Evolutionary conservation across 2,113 vertebrate species (phyloP).

Genomic region (Pitta sordida): DNA sequence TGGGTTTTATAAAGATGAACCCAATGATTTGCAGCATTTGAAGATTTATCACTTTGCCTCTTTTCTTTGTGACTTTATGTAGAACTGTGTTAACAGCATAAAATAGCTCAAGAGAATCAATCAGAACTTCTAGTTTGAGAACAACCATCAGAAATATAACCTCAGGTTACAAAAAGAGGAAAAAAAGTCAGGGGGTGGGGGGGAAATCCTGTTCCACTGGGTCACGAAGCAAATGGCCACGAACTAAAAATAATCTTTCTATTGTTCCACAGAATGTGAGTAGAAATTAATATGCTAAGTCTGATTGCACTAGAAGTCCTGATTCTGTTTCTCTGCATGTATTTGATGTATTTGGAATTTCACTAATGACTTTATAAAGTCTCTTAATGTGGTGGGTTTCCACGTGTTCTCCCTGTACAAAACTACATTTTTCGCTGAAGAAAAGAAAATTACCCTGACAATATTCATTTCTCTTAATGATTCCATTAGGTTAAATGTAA

Average conservation of each 20-base stretch:
- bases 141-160: not conserved
- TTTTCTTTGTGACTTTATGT: not conserved
- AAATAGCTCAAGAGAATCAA: not conserved
- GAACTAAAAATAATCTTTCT: conserved; percentile 59
- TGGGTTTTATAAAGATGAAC: not conserved
- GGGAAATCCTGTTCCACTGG: conserved; percentile 53
- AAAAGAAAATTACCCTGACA: not conserved
- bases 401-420: not conserved
- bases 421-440: not conserved
- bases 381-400: not conserved
- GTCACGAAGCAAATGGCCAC: not conserved
- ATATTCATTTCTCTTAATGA: conserved; percentile 16
- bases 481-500: conserved; percentile 14
- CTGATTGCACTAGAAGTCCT: not conserved
- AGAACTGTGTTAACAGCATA: not conserved
- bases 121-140: not conserved
- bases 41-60: not conserved
- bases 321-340: not conserved
- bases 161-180: not conserved
- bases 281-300: conserved; percentile 50
- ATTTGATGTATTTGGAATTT: not conserved
- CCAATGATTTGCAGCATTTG: not conserved
- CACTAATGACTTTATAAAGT: not conserved
- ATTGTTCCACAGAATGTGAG: conserved; percentile 34
- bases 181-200: not conserved